Base-by-base conservation (phyloP, 2,113 vertebrate species). In the Psittacula cyanocephala region DNA sequence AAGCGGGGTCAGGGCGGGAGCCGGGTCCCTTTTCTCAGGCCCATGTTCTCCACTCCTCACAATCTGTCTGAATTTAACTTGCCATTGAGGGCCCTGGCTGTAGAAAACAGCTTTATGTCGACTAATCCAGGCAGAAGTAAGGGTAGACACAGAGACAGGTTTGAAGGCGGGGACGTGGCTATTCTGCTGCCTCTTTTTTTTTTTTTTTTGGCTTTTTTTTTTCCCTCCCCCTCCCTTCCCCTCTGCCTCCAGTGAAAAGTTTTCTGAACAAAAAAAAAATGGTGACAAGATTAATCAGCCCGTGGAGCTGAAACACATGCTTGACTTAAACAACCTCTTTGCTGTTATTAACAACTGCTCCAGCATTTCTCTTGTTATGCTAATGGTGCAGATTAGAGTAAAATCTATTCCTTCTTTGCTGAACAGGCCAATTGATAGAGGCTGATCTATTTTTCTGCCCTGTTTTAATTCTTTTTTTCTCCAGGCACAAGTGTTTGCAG, bases 51-150 rank as follows among this genome's bases (percentile, higher is more conserved):
- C 98, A 97, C 97, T 98, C 98, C 94, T 98, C 97, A 92, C 97
- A 98, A 98, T 98, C 98, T 98, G 97, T 98, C 98, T 98, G 97
- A 98, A 98, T 98, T 97, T 97, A 97, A 98, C 97, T 98, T 87
- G 91, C 97, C 97, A 98, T 98, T 98, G 97, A 98, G 87, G 93
- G 88, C 87, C 92, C 89, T 76, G 95, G 97, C 96, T 97, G 97
- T 96, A 98, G 97, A 98, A 98, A 98, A 98, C 97, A 98, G 97
- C 97, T 98, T 98, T 98, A 98, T 98, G 97, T 94, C 84, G 89
- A 98, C 97, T 97, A 98, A 97, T 97, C 97, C 98, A 98, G 97
- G 98, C 98, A 98, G 98, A 98, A 98, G 97, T 97, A 98, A 98
- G 97, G 94, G 89, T 94, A 96, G 92, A 96, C 91, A 95, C 96